Evolutionary conservation across 2,888 invertebrate species (phyloP).

Genomic region (Petrolisthes manimaculis): DNA sequence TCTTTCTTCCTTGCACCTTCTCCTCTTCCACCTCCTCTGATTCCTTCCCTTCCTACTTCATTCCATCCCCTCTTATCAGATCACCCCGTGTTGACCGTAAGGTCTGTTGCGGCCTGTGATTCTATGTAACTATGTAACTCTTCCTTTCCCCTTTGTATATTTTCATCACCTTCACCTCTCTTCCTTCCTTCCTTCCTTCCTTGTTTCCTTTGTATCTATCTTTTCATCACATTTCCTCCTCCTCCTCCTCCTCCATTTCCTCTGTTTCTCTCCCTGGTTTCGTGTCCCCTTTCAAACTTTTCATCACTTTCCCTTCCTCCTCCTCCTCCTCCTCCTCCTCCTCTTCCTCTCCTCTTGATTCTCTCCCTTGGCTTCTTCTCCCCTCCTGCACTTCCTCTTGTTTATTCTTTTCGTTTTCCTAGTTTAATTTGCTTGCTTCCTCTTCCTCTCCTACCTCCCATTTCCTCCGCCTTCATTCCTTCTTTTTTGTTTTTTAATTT

Average conservation of each 20-base stretch:
- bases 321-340: slow-evolving; percentile 1
- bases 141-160: background rate
- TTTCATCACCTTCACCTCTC: background rate
- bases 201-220: background rate
- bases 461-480: background rate
- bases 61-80: background rate
- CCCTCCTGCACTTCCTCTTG: background rate
- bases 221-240: no score
- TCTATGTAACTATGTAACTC: no score
- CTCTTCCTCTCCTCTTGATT: background rate
- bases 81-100: no score
- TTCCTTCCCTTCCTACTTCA: no score
- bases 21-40: background rate
- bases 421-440: background rate
- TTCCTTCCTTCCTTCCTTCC: background rate
- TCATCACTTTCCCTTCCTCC: background rate
- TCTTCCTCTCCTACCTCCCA: background rate
- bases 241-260: background rate
- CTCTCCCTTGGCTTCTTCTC: background rate
- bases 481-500: no score
- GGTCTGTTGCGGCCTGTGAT: no score
- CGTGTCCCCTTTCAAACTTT: background rate
- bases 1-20: background rate
- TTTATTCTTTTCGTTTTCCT: background rate
- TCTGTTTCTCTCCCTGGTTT: background rate